phyloP scores from a whole-genome alignment of 2,888 invertebrate genomes.

The Hypomecis punctinalis region DNA sequence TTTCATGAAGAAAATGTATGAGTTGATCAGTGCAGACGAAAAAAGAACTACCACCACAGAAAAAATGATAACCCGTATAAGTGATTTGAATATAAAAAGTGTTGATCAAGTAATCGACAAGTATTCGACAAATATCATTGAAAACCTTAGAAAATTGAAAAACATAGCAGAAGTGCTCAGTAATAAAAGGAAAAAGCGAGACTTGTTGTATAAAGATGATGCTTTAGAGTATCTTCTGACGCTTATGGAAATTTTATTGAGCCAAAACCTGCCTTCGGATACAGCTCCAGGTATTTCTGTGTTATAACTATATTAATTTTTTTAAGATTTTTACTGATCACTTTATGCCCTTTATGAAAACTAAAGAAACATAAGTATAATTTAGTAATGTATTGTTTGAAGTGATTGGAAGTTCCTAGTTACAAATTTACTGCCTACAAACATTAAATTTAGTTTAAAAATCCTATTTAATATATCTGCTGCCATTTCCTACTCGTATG shows the following conservation, averaged over 20 bases:
- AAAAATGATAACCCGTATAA: conserved; percentile 33
- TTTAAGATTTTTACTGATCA: too few relatives aligned
- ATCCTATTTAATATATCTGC: too few relatives aligned
- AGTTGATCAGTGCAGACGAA: conserved; percentile 54
- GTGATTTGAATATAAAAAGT: conserved; percentile 21
- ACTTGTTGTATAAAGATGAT: conserved; percentile 53
- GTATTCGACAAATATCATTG: conserved; percentile 63
- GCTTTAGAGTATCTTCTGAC: conserved; percentile 68
- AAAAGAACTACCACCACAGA: conserved; percentile 34
- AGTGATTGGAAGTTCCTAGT: too few relatives aligned
- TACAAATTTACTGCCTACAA: too few relatives aligned
- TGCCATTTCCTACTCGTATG: too few relatives aligned
- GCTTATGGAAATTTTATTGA: conserved; percentile 72
- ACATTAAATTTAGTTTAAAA: too few relatives aligned
- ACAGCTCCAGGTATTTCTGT: conserved; percentile 56
- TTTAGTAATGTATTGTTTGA: too few relatives aligned
- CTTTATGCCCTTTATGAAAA: too few relatives aligned
- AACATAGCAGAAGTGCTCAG: conserved; percentile 57
- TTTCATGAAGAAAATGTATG: conserved; percentile 65
- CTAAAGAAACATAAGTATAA: too few relatives aligned
- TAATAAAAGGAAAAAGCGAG: conserved; percentile 57
- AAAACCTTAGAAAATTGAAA: conserved; percentile 67
- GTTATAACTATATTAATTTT: not conserved
- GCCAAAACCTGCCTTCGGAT: conserved; percentile 58
- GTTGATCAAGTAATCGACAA: conserved; percentile 51